Evolutionary conservation across 2,113 vertebrate genomes (phyloP), one percentile per base, ranked within the genome.

Genomic region (Turnix velox): DNA sequence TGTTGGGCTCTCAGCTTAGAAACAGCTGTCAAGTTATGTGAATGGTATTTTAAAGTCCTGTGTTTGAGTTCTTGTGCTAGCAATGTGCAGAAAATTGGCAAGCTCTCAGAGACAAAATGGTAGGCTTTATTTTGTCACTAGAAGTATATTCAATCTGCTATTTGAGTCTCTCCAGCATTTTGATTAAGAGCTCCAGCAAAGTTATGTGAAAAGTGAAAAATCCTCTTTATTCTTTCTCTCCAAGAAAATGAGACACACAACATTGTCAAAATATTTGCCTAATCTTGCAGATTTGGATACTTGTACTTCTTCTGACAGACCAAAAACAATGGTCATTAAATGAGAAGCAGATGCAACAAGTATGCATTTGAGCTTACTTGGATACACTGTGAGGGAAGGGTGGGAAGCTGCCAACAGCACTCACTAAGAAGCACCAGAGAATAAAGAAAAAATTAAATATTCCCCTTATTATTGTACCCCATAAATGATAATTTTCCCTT

Each of bases 181-280:
- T 68, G 88, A 97, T 97, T 95, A 97, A 97, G 95, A 96, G 88
- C 80, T 94, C 61, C 39, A 84, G 82, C 88, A 62, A 93, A 92
- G 80, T 93, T 96, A 67, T 87, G 73, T 90, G 95, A 82, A 62
- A 96, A 96, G 93, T 95, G 92, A 95, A 97, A 97, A 96, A 93
- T 94, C 52, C 71, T 88, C 77, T 97, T 77, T 94, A 85, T 96
- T 96, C 92, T 91, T 87, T 95, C 81, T 71, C 28, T 93, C 65
- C 63, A 90, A 92, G 94, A 95, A 93, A 87, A 95, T 76, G 91
- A 95, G 93, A 95, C 68, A 13, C 69, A 51, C 63, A 90, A 94
- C 96, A 95, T 95, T 97, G 97, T 98, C 97, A 98, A 97, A 98
- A 98, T 97, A 97, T 98, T 98, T 98, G 96, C 96, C 96, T 97